phyloP scores from a whole-genome alignment of 1,140 invertebrate species.

The Stenopsyche tienmushanensis region DNA sequence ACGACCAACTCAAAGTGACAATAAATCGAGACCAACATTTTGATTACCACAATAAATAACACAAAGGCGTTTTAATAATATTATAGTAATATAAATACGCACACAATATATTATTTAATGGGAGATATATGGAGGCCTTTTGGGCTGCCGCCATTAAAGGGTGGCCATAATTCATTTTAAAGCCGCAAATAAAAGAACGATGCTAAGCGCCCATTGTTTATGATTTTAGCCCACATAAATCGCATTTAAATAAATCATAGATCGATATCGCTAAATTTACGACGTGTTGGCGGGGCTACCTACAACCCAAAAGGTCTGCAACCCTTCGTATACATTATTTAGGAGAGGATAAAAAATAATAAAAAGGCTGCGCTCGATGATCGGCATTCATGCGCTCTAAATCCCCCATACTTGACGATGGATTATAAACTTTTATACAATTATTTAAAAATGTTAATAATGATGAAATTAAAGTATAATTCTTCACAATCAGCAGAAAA shows the following conservation, averaged over 20 bases:
- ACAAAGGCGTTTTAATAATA: conserved; percentile 13
- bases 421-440: too few relatives aligned
- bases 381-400: too few relatives aligned
- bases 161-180: conserved; percentile 37
- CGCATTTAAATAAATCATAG: conserved; percentile 40
- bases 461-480: too few relatives aligned
- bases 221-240: conserved; percentile 36
- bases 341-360: too few relatives aligned
- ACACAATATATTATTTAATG: background rate
- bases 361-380: too few relatives aligned
- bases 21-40: too few relatives aligned
- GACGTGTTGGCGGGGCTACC: conserved; percentile 30
- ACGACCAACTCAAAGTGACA: too few relatives aligned
- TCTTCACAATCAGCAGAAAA: too few relatives aligned
- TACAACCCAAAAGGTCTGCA: background rate
- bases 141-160: conserved; percentile 22
- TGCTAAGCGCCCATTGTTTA: conserved; percentile 36
- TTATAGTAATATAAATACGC: too few relatives aligned
- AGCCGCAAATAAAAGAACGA: conserved; percentile 31
- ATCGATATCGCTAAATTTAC: conserved; percentile 40
- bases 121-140: background rate
- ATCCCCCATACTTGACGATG: too few relatives aligned
- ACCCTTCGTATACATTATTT: background rate
- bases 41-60: conserved; percentile 26
- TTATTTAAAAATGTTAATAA: too few relatives aligned